phyloP scores from a whole-genome alignment of 2,113 vertebrate species.

The human region DNA sequence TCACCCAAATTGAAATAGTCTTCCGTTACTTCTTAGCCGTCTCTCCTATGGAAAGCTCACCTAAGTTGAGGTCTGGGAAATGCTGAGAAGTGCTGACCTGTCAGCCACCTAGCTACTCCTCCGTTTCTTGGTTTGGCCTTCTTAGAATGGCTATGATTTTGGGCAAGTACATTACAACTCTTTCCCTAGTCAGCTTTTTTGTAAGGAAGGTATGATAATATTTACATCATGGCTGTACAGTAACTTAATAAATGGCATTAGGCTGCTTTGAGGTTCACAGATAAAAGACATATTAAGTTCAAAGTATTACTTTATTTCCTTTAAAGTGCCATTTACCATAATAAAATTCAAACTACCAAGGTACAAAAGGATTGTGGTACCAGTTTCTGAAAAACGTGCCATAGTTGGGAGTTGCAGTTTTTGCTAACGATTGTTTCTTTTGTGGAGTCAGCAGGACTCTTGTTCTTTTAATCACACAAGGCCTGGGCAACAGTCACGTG shows the following conservation, averaged over 20 bases:
- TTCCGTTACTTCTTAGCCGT: background rate
- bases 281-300: constrained; percentile 53
- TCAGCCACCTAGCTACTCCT: background rate
- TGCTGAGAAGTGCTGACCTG: background rate
- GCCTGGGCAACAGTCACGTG: background rate
- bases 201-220: constrained; percentile 25
- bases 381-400: constrained; percentile 22
- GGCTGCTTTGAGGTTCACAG: constrained; percentile 41
- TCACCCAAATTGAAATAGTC: background rate
- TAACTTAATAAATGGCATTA: constrained; percentile 55
- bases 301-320: constrained; percentile 39
- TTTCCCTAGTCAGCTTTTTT: constrained; percentile 34
- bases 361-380: background rate
- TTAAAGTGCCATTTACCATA: constrained; percentile 36
- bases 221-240: background rate
- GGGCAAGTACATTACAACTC: constrained; percentile 6
- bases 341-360: constrained; percentile 45
- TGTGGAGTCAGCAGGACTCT: background rate
- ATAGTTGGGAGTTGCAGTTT: background rate
- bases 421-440: constrained; percentile 18
- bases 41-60: background rate
- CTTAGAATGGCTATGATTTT: background rate
- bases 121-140: constrained; percentile 16
- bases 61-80: background rate
- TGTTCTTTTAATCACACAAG: constrained; percentile 34